Percentiles rank a stretch among this genome's conserved stretches.
These are phyloP conservation scores for Lepidonotus clava DNA, from an alignment of 2,888 invertebrate species.

Conservation along the genomic window DNA sequence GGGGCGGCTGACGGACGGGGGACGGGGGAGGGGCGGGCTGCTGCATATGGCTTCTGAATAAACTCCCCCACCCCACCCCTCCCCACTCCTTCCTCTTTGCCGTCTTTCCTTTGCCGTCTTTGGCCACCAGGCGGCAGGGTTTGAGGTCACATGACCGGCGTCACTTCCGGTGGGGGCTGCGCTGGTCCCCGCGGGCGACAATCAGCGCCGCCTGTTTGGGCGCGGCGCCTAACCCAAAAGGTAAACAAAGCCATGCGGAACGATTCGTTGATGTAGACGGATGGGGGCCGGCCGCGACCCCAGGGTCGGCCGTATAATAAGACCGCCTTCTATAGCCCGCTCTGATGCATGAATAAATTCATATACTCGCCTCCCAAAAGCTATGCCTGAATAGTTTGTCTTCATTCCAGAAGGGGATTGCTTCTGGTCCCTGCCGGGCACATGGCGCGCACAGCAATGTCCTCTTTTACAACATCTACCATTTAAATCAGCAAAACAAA, in stretches of 20 bases:
- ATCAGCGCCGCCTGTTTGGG: background rate
- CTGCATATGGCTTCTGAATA: background rate
- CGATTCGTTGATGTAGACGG: background rate
- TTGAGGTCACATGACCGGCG: conserved; percentile 14
- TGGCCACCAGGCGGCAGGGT: background rate
- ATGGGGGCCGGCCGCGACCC: background rate
- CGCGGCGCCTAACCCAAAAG: background rate
- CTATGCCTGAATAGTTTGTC: too few species aligned
- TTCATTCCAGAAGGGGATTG: too few species aligned
- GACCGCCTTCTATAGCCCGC: too few species aligned
- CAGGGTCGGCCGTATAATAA: background rate
- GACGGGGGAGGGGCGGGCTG: too few species aligned
- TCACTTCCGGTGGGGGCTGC: background rate
- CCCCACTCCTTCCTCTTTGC: background rate
- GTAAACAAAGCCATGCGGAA: background rate
- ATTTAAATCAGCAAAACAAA: too few species aligned
- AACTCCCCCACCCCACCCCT: background rate
- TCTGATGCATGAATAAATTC: too few species aligned
- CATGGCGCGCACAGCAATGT: too few species aligned
- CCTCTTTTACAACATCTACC: too few species aligned
- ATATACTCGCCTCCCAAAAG: too few species aligned
- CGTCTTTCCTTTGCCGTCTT: background rate
- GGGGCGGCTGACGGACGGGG: too few species aligned
- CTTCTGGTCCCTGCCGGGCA: too few species aligned
- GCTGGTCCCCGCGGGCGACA: background rate